phyloP scores from a whole-genome alignment of 2,113 vertebrate species.

The Phrynosoma platyrhinos region DNA sequence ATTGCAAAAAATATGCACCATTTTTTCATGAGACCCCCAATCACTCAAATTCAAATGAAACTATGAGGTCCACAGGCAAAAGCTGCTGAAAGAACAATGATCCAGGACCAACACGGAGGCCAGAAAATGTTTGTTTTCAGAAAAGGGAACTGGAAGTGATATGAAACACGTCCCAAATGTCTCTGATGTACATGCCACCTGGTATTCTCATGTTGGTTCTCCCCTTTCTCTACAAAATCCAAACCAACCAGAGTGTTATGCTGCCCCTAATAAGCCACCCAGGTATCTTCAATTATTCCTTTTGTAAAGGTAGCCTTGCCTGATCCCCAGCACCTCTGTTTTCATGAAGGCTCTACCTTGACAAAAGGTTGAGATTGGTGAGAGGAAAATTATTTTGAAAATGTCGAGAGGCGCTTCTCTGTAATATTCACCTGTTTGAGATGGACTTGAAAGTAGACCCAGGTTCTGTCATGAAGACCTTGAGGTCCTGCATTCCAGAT shows the following conservation, averaged over 20 bases:
- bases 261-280: background rate
- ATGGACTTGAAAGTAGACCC: background rate
- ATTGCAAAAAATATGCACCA: background rate
- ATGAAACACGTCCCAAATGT: background rate
- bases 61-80: background rate
- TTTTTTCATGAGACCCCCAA: background rate
- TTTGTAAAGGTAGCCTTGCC: background rate
- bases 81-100: no score
- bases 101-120: no score
- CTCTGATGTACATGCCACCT: background rate
- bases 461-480: background rate
- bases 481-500: background rate
- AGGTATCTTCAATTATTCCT: background rate
- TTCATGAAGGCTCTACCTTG: background rate
- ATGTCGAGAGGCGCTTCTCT: background rate
- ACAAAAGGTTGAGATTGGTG: background rate
- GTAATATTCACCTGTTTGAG: background rate
- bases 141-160: background rate
- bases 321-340: background rate
- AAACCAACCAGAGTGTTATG: background rate
- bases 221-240: background rate
- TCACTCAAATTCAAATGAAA: background rate
- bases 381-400: background rate
- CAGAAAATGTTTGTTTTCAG: background rate
- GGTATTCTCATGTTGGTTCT: background rate